Conservation (phyloP, 2,888 invertebrate species). For the Holacanthella duospinosa region DNA sequence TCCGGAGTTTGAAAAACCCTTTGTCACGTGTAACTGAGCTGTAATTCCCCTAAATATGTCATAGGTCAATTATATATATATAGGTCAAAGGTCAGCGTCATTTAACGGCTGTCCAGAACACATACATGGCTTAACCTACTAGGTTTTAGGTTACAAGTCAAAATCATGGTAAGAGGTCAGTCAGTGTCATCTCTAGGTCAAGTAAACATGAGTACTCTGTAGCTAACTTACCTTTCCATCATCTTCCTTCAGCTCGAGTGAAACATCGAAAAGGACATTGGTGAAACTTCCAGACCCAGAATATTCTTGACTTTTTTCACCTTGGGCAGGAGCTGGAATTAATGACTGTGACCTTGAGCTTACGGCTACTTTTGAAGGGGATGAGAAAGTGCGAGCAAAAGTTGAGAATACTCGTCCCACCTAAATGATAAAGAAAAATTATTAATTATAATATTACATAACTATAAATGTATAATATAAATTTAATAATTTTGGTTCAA, state of each 20-base stretch:
- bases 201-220: too few relatives aligned
- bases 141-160: too few relatives aligned
- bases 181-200: too few relatives aligned
- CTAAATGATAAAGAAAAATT: slow-evolving; percentile 38
- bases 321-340: background rate
- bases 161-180: too few relatives aligned
- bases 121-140: too few relatives aligned
- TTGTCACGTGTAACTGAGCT: slow-evolving; percentile 76
- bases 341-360: background rate
- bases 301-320: background rate
- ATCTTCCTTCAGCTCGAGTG: slow-evolving; percentile 85
- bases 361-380: slow-evolving; percentile 15
- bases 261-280: slow-evolving; percentile 62
- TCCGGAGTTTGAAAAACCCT: slow-evolving; percentile 71
- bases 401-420: slow-evolving; percentile 52
- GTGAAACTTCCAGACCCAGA: background rate
- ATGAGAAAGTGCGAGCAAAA: slow-evolving; percentile 77
- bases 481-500: too few relatives aligned
- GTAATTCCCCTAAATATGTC: slow-evolving; percentile 54
- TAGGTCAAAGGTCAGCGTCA: background rate
- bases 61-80: background rate
- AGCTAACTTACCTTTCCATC: slow-evolving; percentile 62
- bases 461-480: background rate
- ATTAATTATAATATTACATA: background rate
- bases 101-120: background rate